Evolutionary conservation across 2,888 invertebrate species (phyloP).

Genomic region (Bombylius discolor): DNA sequence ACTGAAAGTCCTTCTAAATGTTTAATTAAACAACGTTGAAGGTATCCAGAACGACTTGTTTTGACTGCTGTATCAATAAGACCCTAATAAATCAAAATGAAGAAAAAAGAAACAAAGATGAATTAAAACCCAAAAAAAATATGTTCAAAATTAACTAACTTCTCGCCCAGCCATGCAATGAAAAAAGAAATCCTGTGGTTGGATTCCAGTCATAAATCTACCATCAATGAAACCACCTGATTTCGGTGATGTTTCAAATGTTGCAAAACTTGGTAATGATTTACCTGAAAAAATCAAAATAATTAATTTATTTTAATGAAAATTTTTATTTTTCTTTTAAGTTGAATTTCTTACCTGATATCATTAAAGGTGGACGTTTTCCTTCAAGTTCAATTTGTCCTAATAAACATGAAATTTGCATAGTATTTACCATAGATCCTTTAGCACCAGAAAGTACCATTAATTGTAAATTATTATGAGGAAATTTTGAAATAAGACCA

Average conservation of each 20-base stretch:
- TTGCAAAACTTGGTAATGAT: conserved; percentile 80
- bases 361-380: conserved; percentile 87
- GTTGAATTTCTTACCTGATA: conserved; percentile 41
- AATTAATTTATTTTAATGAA: background rate
- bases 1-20: conserved; percentile 93
- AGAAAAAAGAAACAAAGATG: background rate
- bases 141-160: conserved; percentile 36
- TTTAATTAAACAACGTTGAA: conserved; percentile 94
- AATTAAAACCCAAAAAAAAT: background rate
- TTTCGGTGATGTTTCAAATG: conserved; percentile 76
- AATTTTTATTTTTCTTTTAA: background rate
- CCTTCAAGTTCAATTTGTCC: conserved; percentile 99
- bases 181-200: conserved; percentile 96
- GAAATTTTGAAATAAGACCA: conserved; percentile 79
- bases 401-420: conserved; percentile 95
- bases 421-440: conserved; percentile 93
- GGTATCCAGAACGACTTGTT: conserved; percentile 95
- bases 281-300: conserved; percentile 44
- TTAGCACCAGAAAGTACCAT: conserved; percentile 99
- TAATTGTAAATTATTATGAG: conserved; percentile 89
- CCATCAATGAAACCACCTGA: conserved; percentile 96
- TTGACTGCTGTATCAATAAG: conserved; percentile 99
- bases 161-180: conserved; percentile 99
- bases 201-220: conserved; percentile 95
- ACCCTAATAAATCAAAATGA: conserved; percentile 44